Evolutionary conservation across 2,113 vertebrate genomes (phyloP), one percentile per base, ranked within the genome.

Genomic region (Nycticebus coucang): DNA sequence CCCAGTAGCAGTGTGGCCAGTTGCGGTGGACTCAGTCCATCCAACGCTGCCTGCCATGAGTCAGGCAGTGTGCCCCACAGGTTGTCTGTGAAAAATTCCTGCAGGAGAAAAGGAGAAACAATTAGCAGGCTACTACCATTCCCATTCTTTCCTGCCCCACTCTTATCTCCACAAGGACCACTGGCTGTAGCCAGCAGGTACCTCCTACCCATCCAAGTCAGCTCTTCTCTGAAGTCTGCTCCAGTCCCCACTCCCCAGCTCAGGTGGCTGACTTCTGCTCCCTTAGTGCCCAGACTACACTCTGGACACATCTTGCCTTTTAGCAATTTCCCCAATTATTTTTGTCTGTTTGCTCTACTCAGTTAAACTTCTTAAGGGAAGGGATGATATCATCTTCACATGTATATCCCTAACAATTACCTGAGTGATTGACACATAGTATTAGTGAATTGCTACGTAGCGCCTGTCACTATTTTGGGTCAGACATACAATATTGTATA

Each of bases 1-100:
- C 98, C 98, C 92, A 99, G 97, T 37, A 99, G 96, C 22, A 98
- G 91, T 4, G 99, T 96, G 60, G 99, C 99, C 62, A 99, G 98
- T 96, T 99, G 98, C 0, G 98, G 98, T 0, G 98, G 98, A 2
- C 97, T 91, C 75, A 99, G 98, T 41, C 98, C 95, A 62, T 98
- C 97, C 91, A 99, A 95, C 0, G 97, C 98, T 0, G 95, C 78
- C 96, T 98, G 99, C 99, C 99, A 99, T 37, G 89, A 95, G 3
- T 21, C 53, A 15, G 99, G 99, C 18, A 99, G 98, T 1, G 96
- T 98, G 1, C 97, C 97, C 99, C 99, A 99, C 0, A 99, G 98
- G 53, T 98, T 98, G 94, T 99, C 99, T 3, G 98, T 98, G 95
- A 99, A 99, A 97, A 99, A 99, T 90, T 99, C 99, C 99, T 99